Evolutionary conservation across 2,888 invertebrate species (phyloP), one percentile per base, ranked within the genome.

Genomic region (Silvanus unidentatus): DNA sequence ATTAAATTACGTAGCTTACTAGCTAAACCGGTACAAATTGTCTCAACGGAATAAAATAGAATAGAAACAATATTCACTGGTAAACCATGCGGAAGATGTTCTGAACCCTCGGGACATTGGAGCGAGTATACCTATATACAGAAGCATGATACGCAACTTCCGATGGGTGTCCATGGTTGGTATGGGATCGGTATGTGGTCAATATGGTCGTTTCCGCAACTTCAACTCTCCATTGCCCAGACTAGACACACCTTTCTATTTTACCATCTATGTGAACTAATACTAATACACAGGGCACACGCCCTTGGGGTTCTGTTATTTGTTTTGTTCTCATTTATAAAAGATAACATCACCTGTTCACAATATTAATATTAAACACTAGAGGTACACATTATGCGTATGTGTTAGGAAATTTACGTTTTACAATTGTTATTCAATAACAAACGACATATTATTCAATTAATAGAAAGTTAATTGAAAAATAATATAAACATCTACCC

Each of bases 51-150:
- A 32, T 53, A 55, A 57, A 58, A 59, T 60, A 60, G 62, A 62
- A 61, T 61, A 62, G 63, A 62, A 60, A 62, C 54, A 57, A 57
- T 63, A 60, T 62, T 62, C 60, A 57, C 61, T 62, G 62, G 57
- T 57, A 57, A 58, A 60, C 57, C 55, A n/a, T 57, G 58, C 57
- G 54, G 57, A 56, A 62, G 57, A 59, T 60, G 54, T 50, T 55
- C 47, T 12, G 40, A 43, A 44, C 51, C 49, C 54, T 40, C 30
- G 44, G 44, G 54, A 48, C 47, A 45, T 45, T 50, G 40, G 43
- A 48, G 51, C 43, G 45, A 32, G 16, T 40, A 41, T 43, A 35
- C 37, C 40, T n/a, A n/a, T n/a, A n/a, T n/a, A n/a, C 35, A 32
- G 39, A 32, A 35, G 32, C 37, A 30, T 22, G 40, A 41, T 41